Evolutionary conservation across 2,888 invertebrate species (phyloP).

Genomic region (Trypoxylon attenuatum): DNA sequence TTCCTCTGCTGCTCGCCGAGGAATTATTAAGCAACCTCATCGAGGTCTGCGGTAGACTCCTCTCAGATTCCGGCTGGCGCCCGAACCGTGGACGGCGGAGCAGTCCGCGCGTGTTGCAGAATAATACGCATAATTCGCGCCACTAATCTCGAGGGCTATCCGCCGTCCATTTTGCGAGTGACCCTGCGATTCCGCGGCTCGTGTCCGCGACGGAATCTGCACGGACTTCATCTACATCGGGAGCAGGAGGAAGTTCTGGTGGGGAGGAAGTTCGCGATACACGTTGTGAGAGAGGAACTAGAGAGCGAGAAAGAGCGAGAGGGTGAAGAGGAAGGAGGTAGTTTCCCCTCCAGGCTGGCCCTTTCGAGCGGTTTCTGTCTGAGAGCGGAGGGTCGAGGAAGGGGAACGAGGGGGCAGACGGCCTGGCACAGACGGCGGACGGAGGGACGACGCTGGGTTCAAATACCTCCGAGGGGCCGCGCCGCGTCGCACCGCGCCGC

Average conservation of each 20-base stretch:
- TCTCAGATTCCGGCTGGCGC: too few relatives aligned
- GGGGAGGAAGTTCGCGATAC: constrained; percentile 40
- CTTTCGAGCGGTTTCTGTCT: constrained; percentile 43
- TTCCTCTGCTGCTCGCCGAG: too few relatives aligned
- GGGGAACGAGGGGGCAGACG: constrained; percentile 11
- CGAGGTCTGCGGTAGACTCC: too few relatives aligned
- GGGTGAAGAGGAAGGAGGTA: too few relatives aligned
- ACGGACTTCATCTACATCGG: constrained; percentile 37
- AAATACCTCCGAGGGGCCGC: constrained; percentile 61
- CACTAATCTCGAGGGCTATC: constrained; percentile 14
- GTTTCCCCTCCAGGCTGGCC: constrained; percentile 29
- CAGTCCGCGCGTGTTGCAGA: too few relatives aligned
- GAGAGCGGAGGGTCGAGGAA: constrained; percentile 11
- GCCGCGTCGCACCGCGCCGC: too few relatives aligned
- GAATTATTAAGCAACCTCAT: too few relatives aligned
- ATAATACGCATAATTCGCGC: too few relatives aligned
- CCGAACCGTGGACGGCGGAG: too few relatives aligned
- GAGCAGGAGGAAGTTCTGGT: constrained; percentile 7
- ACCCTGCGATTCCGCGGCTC: constrained; percentile 12
- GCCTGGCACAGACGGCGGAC: constrained; percentile 47
- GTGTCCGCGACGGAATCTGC: constrained; percentile 19
- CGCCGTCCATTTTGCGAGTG: constrained; percentile 4
- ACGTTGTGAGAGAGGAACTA: too few relatives aligned
- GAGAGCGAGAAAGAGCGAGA: too few relatives aligned
- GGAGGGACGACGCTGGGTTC: constrained; percentile 53